These are phyloP conservation scores for Isoperla grammatica DNA, from an alignment of 2,888 invertebrate species.

Conservation along the genomic window DNA sequence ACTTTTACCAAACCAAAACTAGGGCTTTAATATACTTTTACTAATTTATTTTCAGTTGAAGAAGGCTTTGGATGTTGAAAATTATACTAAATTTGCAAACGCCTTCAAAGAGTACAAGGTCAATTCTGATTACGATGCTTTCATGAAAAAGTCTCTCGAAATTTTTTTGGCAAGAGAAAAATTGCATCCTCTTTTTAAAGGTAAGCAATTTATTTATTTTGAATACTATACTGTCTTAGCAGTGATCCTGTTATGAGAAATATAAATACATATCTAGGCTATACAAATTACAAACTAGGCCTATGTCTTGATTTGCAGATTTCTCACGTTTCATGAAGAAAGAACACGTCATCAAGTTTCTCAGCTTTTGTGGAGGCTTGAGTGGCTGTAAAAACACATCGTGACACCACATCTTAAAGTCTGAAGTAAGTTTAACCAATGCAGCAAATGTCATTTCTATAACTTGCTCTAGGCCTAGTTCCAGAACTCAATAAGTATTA, in stretches of 20 bases:
- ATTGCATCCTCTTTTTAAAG: not conserved
- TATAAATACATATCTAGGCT: not conserved
- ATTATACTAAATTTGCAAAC: slow-evolving; percentile 10
- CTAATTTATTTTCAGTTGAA: slow-evolving; percentile 6
- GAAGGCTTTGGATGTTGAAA: slow-evolving; percentile 5
- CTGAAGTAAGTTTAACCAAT: no score
- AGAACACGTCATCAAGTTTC: not conserved
- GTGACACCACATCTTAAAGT: no score
- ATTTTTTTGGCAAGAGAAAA: not conserved
- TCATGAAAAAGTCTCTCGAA: slow-evolving; percentile 3
- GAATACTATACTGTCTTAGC: no score
- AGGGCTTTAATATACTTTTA: no score
- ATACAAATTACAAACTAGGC: not conserved
- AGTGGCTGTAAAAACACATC: not conserved
- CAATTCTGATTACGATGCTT: not conserved
- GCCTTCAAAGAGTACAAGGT: slow-evolving; percentile 7
- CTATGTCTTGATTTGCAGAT: not conserved
- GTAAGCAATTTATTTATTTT: no score
- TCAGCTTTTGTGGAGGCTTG: not conserved
- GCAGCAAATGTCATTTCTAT: no score
- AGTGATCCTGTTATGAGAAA: not conserved
- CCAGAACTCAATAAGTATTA: no score
- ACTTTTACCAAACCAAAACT: no score
- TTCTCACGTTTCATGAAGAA: slow-evolving; percentile 9
- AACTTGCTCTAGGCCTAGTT: no score